These are phyloP conservation scores for Promerops cafer DNA, from an alignment of 2,113 vertebrate genomes.

Conservation along the genomic window DNA sequence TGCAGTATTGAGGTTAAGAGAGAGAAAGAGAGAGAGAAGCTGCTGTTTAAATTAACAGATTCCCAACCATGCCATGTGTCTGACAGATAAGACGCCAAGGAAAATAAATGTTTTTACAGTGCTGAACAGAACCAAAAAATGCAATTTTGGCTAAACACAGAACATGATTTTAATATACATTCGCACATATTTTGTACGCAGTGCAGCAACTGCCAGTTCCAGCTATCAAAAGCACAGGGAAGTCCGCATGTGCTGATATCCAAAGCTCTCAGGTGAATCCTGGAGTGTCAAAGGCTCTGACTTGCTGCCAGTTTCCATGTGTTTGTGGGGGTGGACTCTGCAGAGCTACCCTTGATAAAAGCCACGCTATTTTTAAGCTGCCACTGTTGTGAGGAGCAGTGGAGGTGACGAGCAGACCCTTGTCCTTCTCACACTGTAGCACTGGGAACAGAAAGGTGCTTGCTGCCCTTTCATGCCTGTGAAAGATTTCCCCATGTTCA, in stretches of 20 bases:
- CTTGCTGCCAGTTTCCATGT: background rate
- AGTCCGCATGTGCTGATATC: background rate
- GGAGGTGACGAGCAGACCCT: background rate
- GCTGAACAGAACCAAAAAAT: background rate
- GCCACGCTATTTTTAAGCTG: background rate
- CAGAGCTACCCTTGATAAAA: background rate
- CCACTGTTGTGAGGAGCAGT: background rate
- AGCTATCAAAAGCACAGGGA: background rate
- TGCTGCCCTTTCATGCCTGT: background rate
- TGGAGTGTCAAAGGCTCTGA: background rate
- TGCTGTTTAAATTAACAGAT: constrained; percentile 60
- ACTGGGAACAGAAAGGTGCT: background rate
- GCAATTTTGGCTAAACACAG: background rate
- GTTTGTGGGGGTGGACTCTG: background rate
- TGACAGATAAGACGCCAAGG: constrained; percentile 7
- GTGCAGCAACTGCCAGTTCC: background rate
- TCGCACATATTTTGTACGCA: background rate
- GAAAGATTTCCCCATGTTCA: background rate
- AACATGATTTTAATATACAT: background rate
- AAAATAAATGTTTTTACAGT: background rate
- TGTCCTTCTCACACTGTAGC: background rate
- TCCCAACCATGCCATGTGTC: constrained; percentile 31
- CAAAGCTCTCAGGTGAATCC: background rate
- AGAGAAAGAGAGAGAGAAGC: constrained; percentile 18
- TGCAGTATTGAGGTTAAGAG: background rate